phyloP scores from a whole-genome alignment of 2,888 invertebrate genomes.

The Sympetrum striolatum region DNA sequence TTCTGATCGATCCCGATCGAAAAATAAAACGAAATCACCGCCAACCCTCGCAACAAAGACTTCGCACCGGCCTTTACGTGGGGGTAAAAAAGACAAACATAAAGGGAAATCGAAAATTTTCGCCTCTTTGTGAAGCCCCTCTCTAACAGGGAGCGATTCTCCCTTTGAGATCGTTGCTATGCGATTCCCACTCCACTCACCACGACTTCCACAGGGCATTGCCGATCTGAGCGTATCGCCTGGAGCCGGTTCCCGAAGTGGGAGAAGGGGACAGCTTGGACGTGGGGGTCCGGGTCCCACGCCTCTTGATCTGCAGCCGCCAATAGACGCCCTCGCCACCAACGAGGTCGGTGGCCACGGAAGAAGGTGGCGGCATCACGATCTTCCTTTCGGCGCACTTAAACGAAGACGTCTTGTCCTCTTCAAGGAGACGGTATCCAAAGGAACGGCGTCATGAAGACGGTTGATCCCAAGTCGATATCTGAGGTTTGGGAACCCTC shows the following conservation, averaged over 20 bases:
- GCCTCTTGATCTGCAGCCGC: slow-evolving; percentile 30
- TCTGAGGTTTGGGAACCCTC: neutral
- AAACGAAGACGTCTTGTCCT: neutral
- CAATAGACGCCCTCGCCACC: slow-evolving; percentile 22
- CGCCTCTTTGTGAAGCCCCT: neutral
- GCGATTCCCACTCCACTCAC: neutral
- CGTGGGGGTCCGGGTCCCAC: neutral
- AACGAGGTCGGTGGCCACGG: slow-evolving; percentile 15
- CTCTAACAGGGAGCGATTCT: neutral
- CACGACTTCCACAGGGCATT: slow-evolving; percentile 34
- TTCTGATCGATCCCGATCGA: too few species aligned
- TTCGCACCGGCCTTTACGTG: neutral
- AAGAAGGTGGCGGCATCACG: slow-evolving; percentile 18
- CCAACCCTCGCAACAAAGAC: neutral
- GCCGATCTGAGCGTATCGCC: slow-evolving; percentile 30
- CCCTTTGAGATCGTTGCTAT: neutral
- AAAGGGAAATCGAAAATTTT: neutral
- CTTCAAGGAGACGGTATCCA: neutral
- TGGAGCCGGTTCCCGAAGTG: neutral
- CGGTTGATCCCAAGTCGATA: neutral
- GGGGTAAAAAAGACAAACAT: too few species aligned
- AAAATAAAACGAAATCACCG: too few species aligned
- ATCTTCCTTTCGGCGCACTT: neutral
- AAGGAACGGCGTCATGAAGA: neutral
- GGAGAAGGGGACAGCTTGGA: slow-evolving; percentile 2